Percentiles rank a stretch among this genome's conserved stretches.
phyloP scores from a whole-genome alignment of 64 coral and sea anemone genomes.

The Exaiptasia diaphana region DNA sequence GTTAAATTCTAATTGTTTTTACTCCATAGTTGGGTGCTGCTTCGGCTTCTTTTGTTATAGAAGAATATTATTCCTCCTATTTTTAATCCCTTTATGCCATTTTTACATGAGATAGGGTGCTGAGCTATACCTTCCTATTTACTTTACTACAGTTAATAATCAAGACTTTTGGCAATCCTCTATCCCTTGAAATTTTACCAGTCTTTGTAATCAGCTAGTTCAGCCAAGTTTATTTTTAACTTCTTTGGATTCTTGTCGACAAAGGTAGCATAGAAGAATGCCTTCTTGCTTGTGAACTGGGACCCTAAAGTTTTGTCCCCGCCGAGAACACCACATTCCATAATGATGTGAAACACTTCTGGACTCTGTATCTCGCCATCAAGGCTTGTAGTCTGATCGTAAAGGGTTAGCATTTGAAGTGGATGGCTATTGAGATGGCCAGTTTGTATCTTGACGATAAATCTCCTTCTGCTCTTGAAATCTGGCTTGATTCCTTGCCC shows the following conservation, averaged over 20 bases:
- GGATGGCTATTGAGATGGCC: slow-evolving; percentile 39
- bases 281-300: slow-evolving; percentile 74
- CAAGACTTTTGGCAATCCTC: too few relatives aligned
- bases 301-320: background rate
- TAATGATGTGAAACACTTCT: slow-evolving; percentile 42
- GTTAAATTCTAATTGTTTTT: too few relatives aligned
- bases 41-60: too few relatives aligned
- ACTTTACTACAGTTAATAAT: too few relatives aligned
- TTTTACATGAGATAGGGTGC: too few relatives aligned
- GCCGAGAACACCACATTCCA: slow-evolving; percentile 84
- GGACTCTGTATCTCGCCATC: slow-evolving; percentile 49
- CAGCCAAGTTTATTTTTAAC: slow-evolving; percentile 22
- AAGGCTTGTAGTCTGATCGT: slow-evolving; percentile 24
- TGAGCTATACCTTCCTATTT: too few relatives aligned
- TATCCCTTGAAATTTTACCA: too few relatives aligned
- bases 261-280: slow-evolving; percentile 62
- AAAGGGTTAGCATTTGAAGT: slow-evolving; percentile 27
- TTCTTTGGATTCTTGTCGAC: slow-evolving; percentile 1
- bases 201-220: slow-evolving; percentile 36
- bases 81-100: too few relatives aligned
- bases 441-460: slow-evolving; percentile 76
- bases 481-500: slow-evolving; percentile 38
- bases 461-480: background rate
- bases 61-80: too few relatives aligned
- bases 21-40: too few relatives aligned